Evolutionary conservation across 2,797 vertebrate species (phyloP), one percentile per base, ranked within the genome.

Genomic region (Amblyopsis hoosieri): DNA sequence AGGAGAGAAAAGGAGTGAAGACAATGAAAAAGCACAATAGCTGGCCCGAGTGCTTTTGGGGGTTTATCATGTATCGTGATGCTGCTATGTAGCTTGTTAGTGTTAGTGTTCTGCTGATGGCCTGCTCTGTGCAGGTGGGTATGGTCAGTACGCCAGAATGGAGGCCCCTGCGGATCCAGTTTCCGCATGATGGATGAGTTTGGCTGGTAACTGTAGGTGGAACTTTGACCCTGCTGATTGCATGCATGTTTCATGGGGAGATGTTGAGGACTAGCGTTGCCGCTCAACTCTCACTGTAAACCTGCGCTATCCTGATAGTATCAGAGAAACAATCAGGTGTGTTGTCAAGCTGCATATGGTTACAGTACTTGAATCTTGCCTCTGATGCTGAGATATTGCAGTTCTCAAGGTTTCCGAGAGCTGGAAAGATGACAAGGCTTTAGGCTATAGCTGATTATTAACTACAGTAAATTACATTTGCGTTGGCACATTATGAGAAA

Each of bases 211-310:
- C 77, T 70, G 76, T 63, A 57, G 63, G 72, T 74, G 74, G 71
- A 81, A 87, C 84, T 72, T 56, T 85, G 83, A 89, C 89, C 84
- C 72, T 79, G 85, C 82, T 92, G 88, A 92, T 90, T 91, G 81
- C 87, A 89, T 91, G 85, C 88, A 88, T 90, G 85, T 89, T 92
- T 91, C 84, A 91, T 90, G 83, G 72, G 72, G 83, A 64, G 86
- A 82, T 75, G 69, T 71, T 56, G 67, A 66, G 70, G 72, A 81
- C 62, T 60, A 71, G 76, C 71, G 58, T 71, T 63, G 3, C 61
- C 51, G 64, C 66, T 79, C 72, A 45, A 60, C 51, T 66, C 72
- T 67, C 55, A 62, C 49, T 62, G 46, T 2, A 66, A 54, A 56
- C 57, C 57, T 59, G 52, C 23, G 46, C 56, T 50, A 64, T 78